Base-by-base conservation (phyloP, 2,888 invertebrate species). In the Blera fallax region DNA sequence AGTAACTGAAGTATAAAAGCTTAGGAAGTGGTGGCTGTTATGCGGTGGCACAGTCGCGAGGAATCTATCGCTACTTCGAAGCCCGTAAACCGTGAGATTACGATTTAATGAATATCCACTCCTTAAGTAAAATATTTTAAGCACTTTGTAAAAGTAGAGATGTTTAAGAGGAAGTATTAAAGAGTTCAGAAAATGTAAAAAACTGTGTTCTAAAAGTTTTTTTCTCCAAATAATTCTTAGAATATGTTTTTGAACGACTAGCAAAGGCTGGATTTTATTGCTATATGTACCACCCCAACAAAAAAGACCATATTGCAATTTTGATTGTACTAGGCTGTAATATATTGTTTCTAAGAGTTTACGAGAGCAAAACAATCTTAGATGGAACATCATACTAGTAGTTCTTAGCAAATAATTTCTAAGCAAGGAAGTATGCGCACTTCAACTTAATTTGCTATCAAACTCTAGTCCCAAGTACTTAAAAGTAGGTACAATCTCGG, bases 181-280 rank as follows among this genome's bases (percentile, higher is more conserved):
- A 21, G 24, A 50, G 21, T 50, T 21, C 18, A 1, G 24, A 24
- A 24, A 24, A 24, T 3, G 24, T 24, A 24, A 24, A 24, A 24
- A 24, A 24, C 24, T 24, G 4, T 24, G 24, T 3, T 24, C 24
- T 24, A 24, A 24, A 24, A 2, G 24, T 24, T 24, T 24, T 24
- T 50, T 50, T 16, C 48, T 50, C 48, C 48, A 50, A 50, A 50
- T 50, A 50, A 50, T 50, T 50, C 48, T 50, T 50, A 18, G 24
- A 50, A 6, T 50, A 50, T 50, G 43, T n/a, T 43, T 43, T 18
- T 50, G 48, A 18, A 50, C 43, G 7, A 43, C n/a, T n/a, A 43
- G 43, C 43, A 43, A 43, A n/a, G 43, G 43, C n/a, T 43, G 43
- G 43, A 43, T 10, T 43, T n/a, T 43, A 43, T 43, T 43, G 5